A percentile compares a stretch with the other conserved stretches of the same genome.
Conservation (phyloP, 1,140 invertebrate species). For the Nasonia vitripennis region DNA sequence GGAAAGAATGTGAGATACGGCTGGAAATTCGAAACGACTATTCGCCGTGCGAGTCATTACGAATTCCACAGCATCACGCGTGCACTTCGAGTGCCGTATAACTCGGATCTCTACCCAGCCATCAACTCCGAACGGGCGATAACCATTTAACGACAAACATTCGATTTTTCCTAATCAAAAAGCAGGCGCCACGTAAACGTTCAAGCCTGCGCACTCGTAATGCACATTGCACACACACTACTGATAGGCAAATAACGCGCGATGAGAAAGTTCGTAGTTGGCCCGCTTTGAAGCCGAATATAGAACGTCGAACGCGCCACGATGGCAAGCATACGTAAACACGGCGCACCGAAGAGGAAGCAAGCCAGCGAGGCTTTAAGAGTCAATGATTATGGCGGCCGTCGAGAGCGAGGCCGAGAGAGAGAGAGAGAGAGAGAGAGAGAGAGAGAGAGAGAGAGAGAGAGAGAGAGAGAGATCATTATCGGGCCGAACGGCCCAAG, state of each 20-base stretch:
- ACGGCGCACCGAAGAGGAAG: neutral
- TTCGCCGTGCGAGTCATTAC: neutral
- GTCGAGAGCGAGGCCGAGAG: neutral
- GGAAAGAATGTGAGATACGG: neutral
- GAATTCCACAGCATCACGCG: neutral
- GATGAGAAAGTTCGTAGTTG: too few relatives aligned
- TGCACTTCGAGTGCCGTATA: neutral
- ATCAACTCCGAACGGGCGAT: neutral
- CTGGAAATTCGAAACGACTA: neutral
- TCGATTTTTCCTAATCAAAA: neutral
- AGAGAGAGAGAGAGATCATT: constrained; percentile 22
- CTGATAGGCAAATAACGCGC: too few relatives aligned
- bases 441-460: too few relatives aligned
- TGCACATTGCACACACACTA: too few relatives aligned
- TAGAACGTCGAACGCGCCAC: too few relatives aligned
- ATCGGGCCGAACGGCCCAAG: constrained; percentile 30
- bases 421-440: too few relatives aligned
- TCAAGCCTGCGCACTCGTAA: too few relatives aligned
- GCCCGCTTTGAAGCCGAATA: too few relatives aligned
- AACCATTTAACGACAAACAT: neutral
- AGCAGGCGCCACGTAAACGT: neutral
- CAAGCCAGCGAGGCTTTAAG: neutral
- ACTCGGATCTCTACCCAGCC: neutral
- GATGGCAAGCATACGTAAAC: neutral
- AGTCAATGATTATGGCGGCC: constrained; percentile 23